These are phyloP conservation scores for Percopsis transmontana DNA, from an alignment of 2,113 vertebrate genomes.

Conservation along the genomic window DNA sequence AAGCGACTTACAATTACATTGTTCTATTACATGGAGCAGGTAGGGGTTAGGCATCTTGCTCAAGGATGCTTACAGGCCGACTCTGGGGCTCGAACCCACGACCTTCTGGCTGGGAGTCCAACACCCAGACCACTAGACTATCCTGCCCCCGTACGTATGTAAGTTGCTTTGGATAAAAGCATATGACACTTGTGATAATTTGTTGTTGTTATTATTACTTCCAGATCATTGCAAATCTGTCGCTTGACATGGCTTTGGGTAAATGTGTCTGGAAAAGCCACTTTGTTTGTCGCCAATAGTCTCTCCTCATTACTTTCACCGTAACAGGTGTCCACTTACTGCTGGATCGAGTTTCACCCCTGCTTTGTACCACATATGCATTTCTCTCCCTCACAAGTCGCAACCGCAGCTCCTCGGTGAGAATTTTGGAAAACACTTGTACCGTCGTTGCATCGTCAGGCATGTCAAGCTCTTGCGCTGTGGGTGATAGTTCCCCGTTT, in stretches of 20 bases:
- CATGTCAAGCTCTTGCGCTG: not conserved
- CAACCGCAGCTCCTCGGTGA: not conserved
- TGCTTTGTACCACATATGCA: not conserved
- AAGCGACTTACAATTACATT: too few relatives aligned
- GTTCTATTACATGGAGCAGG: too few relatives aligned
- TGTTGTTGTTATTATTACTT: conserved; percentile 11
- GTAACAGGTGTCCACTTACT: conserved; percentile 7
- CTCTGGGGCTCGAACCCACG: too few relatives aligned
- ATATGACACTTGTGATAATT: too few relatives aligned
- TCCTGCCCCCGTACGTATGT: too few relatives aligned
- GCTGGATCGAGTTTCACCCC: not conserved
- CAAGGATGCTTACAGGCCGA: too few relatives aligned
- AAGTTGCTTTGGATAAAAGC: too few relatives aligned
- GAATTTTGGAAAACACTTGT: conserved; percentile 2
- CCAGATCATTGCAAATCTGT: conserved; percentile 20
- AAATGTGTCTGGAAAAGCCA: conserved; percentile 13
- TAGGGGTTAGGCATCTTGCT: too few relatives aligned
- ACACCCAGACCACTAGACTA: too few relatives aligned
- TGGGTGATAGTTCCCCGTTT: not conserved
- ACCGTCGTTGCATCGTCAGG: not conserved
- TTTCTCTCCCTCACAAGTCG: conserved; percentile 8
- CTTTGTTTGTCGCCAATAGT: conserved; percentile 14
- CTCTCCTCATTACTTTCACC: conserved; percentile 10
- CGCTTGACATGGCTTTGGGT: conserved; percentile 20
- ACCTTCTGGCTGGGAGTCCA: too few relatives aligned